Evolutionary conservation across 2,113 vertebrate species (phyloP), one percentile per base, ranked within the genome.

Genomic region (Bothrops jararaca): DNA sequence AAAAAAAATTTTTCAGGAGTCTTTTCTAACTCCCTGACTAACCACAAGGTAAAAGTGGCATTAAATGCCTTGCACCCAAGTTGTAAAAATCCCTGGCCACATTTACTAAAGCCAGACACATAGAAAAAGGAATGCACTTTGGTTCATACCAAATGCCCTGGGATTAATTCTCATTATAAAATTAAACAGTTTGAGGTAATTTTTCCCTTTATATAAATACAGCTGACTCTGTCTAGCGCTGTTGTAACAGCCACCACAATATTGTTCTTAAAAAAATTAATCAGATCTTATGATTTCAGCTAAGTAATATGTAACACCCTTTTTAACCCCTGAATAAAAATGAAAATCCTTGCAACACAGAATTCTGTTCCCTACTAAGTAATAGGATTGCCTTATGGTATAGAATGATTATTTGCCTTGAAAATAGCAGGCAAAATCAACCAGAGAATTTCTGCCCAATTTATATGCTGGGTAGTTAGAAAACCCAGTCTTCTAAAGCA

Each of bases 71-170:
- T 97, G 97, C 97, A 97, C 97, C 97, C 97, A 97, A 98, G 97
- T 97, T 97, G 97, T 97, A 98, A 98, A 98, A 98, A 97, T 94
- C 96, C 96, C 98, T 97, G 98, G 98, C 97, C 94, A 91, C 95
- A 95, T 96, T 95, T 95, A 91, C 94, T 96, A 95, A 94, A 97
- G 98, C 98, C 98, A 98, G 98, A 97, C 95, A 97, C 94, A 97
- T 98, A 98, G 94, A 98, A 98, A 98, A 99, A 98, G 98, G 98
- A 99, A 99, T 99, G 98, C 98, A 99, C 99, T 99, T 99, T 99
- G 99, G 99, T 99, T 98, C 97, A 98, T 97, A 99, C 99, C 99
- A 99, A 99, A 99, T 99, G 98, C 98, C 98, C 98, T 98, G 98
- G 98, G 97, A 98, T 98, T 98, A 97, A 97, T 97, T 97, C 97